A percentile compares a stretch with the other conserved stretches of the same genome.
phyloP scores from a whole-genome alignment of 2,888 invertebrate genomes.

The Drosophila prolongata region DNA sequence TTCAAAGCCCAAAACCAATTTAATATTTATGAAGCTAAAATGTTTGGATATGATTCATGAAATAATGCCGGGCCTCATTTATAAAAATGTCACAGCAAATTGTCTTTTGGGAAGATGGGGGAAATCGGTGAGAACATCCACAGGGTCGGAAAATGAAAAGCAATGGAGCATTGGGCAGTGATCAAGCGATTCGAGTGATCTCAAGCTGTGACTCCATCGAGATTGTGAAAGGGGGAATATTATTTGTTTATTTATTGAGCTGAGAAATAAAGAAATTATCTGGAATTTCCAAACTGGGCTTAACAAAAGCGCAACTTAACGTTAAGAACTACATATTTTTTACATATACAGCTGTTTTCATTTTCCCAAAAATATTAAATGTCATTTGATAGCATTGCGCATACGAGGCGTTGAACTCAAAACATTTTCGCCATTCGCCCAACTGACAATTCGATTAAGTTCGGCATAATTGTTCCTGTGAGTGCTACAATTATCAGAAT shows the following conservation, averaged over 20 bases:
- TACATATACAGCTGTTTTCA: too few relatives aligned
- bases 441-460: conserved; percentile 79
- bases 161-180: conserved; percentile 14
- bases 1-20: conserved; percentile 7
- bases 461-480: conserved; percentile 62
- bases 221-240: neutral
- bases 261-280: neutral
- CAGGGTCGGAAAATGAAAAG: conserved; percentile 12
- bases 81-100: conserved; percentile 47
- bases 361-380: conserved; percentile 25
- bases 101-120: neutral
- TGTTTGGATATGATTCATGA: conserved; percentile 27
- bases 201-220: conserved; percentile 20
- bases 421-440: conserved; percentile 26
- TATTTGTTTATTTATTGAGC: conserved; percentile 26
- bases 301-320: neutral
- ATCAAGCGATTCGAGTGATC: conserved; percentile 18
- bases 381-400: conserved; percentile 27
- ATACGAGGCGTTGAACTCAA: conserved; percentile 46
- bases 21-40: conserved; percentile 25
- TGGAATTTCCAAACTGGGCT: neutral
- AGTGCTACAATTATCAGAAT: conserved; percentile 76
- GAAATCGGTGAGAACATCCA: conserved; percentile 4
- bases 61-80: conserved; percentile 27
- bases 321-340: neutral